A percentile compares a stretch with the other conserved stretches of the same genome.
phyloP scores from a whole-genome alignment of 2,113 vertebrate genomes.

The Helogale parvula region DNA sequence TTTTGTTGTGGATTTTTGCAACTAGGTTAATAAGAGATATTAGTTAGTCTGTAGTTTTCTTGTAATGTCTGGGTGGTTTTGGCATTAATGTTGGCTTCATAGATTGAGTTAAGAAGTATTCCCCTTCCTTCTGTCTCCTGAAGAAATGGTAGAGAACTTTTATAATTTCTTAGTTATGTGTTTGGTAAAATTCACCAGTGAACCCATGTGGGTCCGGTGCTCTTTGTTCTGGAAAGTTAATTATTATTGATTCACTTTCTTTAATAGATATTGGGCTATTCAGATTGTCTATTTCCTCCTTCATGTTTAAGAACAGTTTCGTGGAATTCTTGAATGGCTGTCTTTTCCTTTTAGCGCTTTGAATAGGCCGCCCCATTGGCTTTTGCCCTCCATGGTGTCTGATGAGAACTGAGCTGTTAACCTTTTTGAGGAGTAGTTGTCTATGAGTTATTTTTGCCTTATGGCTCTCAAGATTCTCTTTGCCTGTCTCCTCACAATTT shows the following conservation, averaged over 20 bases:
- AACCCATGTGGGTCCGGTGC: not conserved
- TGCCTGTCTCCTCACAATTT: not conserved
- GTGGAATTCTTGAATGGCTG: not conserved
- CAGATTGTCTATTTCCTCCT: not conserved
- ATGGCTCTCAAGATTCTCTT: not conserved
- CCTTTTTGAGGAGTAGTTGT: not conserved
- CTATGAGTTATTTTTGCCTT: not conserved
- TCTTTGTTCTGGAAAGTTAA: not conserved
- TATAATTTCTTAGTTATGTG: not conserved
- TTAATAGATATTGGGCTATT: not conserved
- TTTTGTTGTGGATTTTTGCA: not conserved
- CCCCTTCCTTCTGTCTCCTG: not conserved
- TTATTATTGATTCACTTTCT: not conserved
- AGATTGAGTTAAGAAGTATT: not conserved
- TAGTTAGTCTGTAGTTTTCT: not conserved
- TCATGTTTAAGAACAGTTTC: not conserved
- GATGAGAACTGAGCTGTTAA: not conserved
- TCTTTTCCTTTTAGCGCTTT: not conserved
- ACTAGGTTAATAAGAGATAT: not conserved
- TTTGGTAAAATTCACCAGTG: not conserved
- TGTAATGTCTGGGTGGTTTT: not conserved
- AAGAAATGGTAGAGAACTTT: not conserved
- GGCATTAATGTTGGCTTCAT: not conserved
- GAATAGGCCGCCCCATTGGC: not conserved
- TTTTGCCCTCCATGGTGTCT: not conserved